phyloP scores from a whole-genome alignment of 2,797 vertebrate species.

The Ptychobarbus kaznakovi region DNA sequence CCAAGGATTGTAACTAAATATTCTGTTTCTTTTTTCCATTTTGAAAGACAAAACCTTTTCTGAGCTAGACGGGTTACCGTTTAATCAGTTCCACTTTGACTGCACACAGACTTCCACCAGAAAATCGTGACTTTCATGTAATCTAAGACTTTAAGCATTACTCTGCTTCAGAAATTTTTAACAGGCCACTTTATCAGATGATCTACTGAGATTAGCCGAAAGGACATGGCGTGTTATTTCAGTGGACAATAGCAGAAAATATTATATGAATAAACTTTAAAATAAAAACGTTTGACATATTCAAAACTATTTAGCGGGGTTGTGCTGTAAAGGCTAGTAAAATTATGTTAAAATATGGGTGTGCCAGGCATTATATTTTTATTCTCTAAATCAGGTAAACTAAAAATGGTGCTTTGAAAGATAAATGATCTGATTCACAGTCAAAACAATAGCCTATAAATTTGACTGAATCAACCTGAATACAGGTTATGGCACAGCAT shows the following conservation, averaged over 20 bases:
- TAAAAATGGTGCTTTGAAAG: not conserved
- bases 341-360: not conserved
- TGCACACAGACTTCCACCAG: conserved; percentile 44
- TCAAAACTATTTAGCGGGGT: not conserved
- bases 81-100: conserved; percentile 52
- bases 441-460: not conserved
- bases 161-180: conserved; percentile 17
- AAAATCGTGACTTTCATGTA: conserved; percentile 35
- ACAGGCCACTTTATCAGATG: not conserved
- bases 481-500: too few relatives aligned
- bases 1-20: conserved; percentile 49
- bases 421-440: not conserved
- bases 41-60: conserved; percentile 54
- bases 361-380: not conserved
- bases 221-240: not conserved
- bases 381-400: not conserved
- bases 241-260: not conserved
- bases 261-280: not conserved
- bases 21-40: conserved; percentile 48
- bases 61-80: conserved; percentile 48
- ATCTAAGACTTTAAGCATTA: conserved; percentile 43
- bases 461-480: not conserved
- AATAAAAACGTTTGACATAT: not conserved
- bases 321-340: not conserved
- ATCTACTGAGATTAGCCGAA: not conserved